Evolutionary conservation across 2,797 vertebrate species (phyloP), one percentile per base, ranked within the genome.

Genomic region (Masticophis lateralis): DNA sequence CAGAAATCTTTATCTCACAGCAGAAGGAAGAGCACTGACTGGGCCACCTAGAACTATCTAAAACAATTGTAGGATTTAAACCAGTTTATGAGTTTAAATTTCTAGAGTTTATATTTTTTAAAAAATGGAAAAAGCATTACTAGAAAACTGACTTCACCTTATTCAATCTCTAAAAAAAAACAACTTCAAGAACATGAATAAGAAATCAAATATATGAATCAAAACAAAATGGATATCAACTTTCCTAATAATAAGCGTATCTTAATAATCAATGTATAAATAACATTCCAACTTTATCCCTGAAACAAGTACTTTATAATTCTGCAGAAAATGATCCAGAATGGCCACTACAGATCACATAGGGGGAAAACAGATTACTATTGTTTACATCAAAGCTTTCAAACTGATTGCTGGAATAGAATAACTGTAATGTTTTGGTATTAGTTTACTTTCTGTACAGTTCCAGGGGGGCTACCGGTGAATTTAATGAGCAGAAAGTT

Each of bases 401-500:
- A 61, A 37, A 59, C 60, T 0, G 57, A 53, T 92, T 86, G 20
- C 22, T 55, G 1, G 0, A 92, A 89, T 0, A 93, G 47, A 53
- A 92, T 32, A 94, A 91, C 43, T 95, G 16, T 28, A 91, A 90
- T 27, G 20, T 0, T 92, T 86, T 53, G 93, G 86, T 66, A 95
- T 93, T 69, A 56, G 61, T 92, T 89, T 91, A 86, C 61, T 14
- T 3, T 20, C 57, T 88, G 69, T 55, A 92, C n/a, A 37, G n/a
- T 86, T 94, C 18, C 37, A 60, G 57, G 27, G 53, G 22, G 22
- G 93, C 93, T 47, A 9, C 10, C 59, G 87, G 87, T 69, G 57
- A 91, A 37, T 93, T 95, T 86, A 94, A 93, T 91, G 94, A 95
- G 60, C 83, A 88, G 59, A 37, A 53, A 94, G 20, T 47, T 83